Evolutionary conservation across 2,113 vertebrate genomes (phyloP), one percentile per base, ranked within the genome.

Genomic region (Nyctereutes procyonoides): DNA sequence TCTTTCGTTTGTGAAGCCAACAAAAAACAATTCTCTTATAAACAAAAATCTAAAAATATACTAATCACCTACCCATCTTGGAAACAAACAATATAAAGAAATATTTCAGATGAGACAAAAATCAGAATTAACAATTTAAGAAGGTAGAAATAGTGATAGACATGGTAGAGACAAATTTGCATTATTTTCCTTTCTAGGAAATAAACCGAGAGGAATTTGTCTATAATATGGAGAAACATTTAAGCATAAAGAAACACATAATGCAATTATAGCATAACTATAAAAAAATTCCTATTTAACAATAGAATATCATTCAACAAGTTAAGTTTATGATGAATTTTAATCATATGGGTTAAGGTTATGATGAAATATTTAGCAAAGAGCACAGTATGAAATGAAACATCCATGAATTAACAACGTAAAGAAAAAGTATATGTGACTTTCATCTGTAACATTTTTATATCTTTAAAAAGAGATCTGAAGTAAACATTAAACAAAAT

Each of bases 1-100:
- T 85, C n/a, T 92, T 97, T 91, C 35, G 82, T 20, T 91, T 85
- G n/a, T 65, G 32, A 93, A 93, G 15, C 3, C 38, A 88, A 88
- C 9, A 83, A 79, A 83, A 89, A 91, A 51, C 17, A 1, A 85
- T 65, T 85, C 35, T 80, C 48, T 65, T 43, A 53, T 7, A 71
- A n/a, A 11, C 8, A 58, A 95, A 74, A 71, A 22, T 55, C 81
- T 8, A 38, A 90, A 96, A 93, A 62, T 85, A 73, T 62, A 73
- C 15, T 90, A 87, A 95, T 88, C 32, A 32, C 26, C 8, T 73
- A 17, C 17, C 32, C 11, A 55, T 79, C 51, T 62, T 93, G n/a
- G 56, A 90, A 95, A 97, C 12, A 81, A 88, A 88, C 32, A 8
- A 80, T 7, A 88, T 84, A 84, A 95, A 65, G 1, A n/a, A 69